phyloP scores from a whole-genome alignment of 2,888 invertebrate species.

The Hyposoter didymator region DNA sequence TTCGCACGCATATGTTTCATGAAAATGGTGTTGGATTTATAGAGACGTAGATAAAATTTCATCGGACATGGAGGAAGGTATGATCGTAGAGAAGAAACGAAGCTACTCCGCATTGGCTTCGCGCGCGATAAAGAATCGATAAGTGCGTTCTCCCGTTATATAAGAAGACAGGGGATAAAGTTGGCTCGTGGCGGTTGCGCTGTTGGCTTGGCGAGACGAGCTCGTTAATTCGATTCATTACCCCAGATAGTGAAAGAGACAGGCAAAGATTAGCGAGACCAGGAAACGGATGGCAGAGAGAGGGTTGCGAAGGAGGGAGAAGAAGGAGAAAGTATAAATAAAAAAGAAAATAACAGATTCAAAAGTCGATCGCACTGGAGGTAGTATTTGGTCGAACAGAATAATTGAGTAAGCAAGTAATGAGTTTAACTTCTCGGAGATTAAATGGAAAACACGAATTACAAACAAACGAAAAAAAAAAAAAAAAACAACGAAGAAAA shows the following conservation, averaged over 20 bases:
- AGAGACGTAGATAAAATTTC: not conserved
- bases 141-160: slow-evolving; percentile 65
- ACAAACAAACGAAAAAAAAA: too few relatives aligned
- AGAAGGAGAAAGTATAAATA: not conserved
- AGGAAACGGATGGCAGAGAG: slow-evolving; percentile 23
- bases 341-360: not conserved
- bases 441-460: not conserved
- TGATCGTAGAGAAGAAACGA: slow-evolving; percentile 25
- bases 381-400: not conserved
- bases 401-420: slow-evolving; percentile 2
- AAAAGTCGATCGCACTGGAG: not conserved
- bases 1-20: slow-evolving; percentile 7
- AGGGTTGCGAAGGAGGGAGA: not conserved
- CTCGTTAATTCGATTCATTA: slow-evolving; percentile 69
- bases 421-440: not conserved
- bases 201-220: slow-evolving; percentile 54
- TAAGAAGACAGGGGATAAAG: slow-evolving; percentile 58
- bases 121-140: slow-evolving; percentile 65
- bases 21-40: slow-evolving; percentile 1
- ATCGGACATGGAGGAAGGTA: not conserved
- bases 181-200: slow-evolving; percentile 44
- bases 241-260: slow-evolving; percentile 56
- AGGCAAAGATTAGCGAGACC: slow-evolving; percentile 48
- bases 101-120: slow-evolving; percentile 17
- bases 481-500: not conserved